Evolutionary conservation across 2,888 invertebrate genomes (phyloP), one percentile per base, ranked within the genome.

Genomic region (Caenorhabditis macrosperma): DNA sequence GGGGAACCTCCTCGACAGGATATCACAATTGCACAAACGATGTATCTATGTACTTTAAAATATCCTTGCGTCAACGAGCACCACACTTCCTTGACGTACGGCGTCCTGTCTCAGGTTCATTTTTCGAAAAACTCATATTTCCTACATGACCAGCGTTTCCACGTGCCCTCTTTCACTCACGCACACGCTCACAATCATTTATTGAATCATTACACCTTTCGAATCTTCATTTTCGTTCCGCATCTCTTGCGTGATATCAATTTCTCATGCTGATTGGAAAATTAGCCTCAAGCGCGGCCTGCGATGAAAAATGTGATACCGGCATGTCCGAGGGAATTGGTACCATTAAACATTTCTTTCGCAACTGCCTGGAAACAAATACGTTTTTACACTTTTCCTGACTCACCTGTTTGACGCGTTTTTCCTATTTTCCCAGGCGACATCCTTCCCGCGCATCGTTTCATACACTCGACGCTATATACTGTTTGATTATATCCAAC

Each of bases 11-110:
- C 76, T 48, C 61, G 61, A 76, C 76, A 67, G 76, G 55, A 68
- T 76, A 76, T 76, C 76, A 68, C 76, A 76, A 76, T 76, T 68
- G 76, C 76, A 76, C 76, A 76, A 76, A 61, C 63, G 76, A 76
- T 76, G 68, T 76, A 68, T 76, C 63, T 76, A 76, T 76, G 76
- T 61, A 76, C 61, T 76, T 60, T 76, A 48, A 75, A 76, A 76
- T 55, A 46, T 54, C 55, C 44, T 54, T 67, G 66, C 67, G 66
- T 75, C 67, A 66, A 38, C 50, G 52, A 17, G 22, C 61, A 71
- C 74, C 61, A 54, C 74, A 35, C 50, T n/a, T 28, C 44, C 44
- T 24, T 48, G 28, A 59, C 71, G 61, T 71, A 61, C 33, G 28
- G 22, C 33, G 46, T 4, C 17, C 44, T 44, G 44, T 20, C 44